Evolutionary conservation across 2,888 invertebrate species (phyloP).

Genomic region (Gymnosoma rotundatum): DNA sequence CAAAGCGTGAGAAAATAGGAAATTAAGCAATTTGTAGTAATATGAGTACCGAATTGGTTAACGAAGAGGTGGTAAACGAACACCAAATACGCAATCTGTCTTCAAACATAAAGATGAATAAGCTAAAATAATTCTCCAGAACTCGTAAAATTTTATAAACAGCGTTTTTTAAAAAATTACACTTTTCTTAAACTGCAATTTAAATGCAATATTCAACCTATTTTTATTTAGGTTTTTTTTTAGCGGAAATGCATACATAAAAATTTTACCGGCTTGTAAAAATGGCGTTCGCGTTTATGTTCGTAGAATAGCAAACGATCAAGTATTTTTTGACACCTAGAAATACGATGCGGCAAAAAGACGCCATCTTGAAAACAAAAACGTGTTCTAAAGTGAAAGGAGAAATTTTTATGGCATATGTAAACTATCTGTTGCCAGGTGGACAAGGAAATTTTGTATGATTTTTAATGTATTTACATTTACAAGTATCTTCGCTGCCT

Average conservation of each 20-base stretch:
- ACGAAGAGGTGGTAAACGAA: not conserved
- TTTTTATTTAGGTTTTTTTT: conserved; percentile 19
- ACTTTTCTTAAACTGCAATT: conserved; percentile 1
- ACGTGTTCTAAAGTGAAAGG: conserved; percentile 60
- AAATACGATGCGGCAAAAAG: conserved; percentile 53
- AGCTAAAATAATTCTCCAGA: conserved; percentile 55
- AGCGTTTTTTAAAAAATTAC: not conserved
- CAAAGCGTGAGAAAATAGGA: conserved; percentile 59
- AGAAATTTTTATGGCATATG: conserved; percentile 12
- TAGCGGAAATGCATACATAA: conserved; percentile 38
- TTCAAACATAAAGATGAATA: conserved; percentile 47
- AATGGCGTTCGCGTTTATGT: conserved; percentile 56
- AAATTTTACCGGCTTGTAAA: conserved; percentile 56
- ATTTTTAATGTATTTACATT: not conserved
- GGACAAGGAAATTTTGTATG: not conserved
- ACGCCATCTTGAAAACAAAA: conserved; percentile 63
- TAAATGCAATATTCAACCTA: not conserved
- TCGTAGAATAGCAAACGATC: conserved; percentile 44
- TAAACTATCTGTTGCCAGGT: conserved; percentile 54
- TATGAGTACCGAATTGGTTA: not conserved
- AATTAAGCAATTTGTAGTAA: conserved; percentile 52
- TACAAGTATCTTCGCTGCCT: not conserved
- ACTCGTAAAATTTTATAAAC: conserved; percentile 54
- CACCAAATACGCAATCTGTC: not conserved
- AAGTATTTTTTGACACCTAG: conserved; percentile 47